phyloP scores from a whole-genome alignment of 2,888 invertebrate species.

The Synergus japonicus region DNA sequence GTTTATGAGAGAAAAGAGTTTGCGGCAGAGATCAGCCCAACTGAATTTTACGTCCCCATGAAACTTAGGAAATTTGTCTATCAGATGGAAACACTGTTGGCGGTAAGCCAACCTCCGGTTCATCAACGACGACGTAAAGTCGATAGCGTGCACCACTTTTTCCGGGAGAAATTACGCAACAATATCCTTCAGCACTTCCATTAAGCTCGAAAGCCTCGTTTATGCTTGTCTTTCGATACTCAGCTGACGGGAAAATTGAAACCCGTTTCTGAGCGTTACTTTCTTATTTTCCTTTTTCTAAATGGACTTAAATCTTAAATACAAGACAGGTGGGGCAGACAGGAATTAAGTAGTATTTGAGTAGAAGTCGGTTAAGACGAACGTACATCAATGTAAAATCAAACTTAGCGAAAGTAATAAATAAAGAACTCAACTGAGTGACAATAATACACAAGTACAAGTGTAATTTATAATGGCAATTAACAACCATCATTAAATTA shows the following conservation, averaged over 20 bases:
- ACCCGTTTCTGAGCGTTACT: not conserved
- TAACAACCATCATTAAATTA: too few species aligned
- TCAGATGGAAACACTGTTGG: constrained; percentile 49
- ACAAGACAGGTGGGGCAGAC: not conserved
- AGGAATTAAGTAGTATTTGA: not conserved
- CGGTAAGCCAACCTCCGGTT: constrained; percentile 43
- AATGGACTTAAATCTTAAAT: not conserved
- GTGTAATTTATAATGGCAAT: too few species aligned
- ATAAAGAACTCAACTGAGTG: not conserved
- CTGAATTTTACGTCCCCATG: constrained; percentile 16
- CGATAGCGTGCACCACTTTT: constrained; percentile 27
- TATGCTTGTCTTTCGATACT: constrained; percentile 1
- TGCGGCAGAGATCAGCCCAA: not conserved
- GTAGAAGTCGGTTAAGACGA: not conserved
- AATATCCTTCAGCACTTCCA: not conserved
- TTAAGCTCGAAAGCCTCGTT: not conserved
- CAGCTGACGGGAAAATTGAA: not conserved
- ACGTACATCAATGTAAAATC: not conserved
- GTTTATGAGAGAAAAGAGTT: not conserved
- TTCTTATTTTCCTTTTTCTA: not conserved
- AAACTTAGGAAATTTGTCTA: constrained; percentile 51
- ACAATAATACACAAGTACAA: too few species aligned
- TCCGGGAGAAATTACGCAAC: not conserved
- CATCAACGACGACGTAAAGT: constrained; percentile 14
- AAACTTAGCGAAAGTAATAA: not conserved